phyloP scores from a whole-genome alignment of 2,888 invertebrate genomes.

The Tinea pellionella region DNA sequence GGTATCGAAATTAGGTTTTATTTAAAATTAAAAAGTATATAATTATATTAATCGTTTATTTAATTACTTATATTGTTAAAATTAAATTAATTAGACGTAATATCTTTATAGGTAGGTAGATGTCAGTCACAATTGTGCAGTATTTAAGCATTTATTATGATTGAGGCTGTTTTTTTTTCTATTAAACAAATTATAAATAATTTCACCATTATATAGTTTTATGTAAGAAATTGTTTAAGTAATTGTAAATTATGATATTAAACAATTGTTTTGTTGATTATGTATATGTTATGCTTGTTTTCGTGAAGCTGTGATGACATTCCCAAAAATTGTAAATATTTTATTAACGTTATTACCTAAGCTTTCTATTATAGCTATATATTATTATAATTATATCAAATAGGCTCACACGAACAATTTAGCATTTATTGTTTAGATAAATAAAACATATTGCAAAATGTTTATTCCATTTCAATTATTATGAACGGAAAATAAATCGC shows the following conservation, averaged over 20 bases:
- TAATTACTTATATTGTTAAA: neutral
- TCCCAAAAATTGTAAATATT: slow-evolving; percentile 63
- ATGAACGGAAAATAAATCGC: slow-evolving; percentile 61
- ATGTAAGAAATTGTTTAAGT: slow-evolving; percentile 20
- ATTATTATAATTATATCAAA: slow-evolving; percentile 41
- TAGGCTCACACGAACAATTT: slow-evolving; percentile 60
- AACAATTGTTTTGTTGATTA: slow-evolving; percentile 55
- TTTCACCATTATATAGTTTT: slow-evolving; percentile 34
- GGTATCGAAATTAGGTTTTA: neutral
- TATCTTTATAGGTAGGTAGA: neutral
- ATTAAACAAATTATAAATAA: slow-evolving; percentile 35
- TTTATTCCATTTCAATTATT: slow-evolving; percentile 64
- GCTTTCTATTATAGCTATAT: slow-evolving; percentile 36
- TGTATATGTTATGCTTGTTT: slow-evolving; percentile 59
- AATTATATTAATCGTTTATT: neutral
- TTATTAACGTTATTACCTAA: slow-evolving; percentile 52
- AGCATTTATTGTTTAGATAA: slow-evolving; percentile 57
- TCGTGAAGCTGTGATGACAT: slow-evolving; percentile 67
- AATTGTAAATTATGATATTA: slow-evolving; percentile 23
- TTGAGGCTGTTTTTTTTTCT: slow-evolving; percentile 45
- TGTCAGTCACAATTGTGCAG: slow-evolving; percentile 26
- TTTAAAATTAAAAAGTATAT: neutral
- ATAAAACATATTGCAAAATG: slow-evolving; percentile 57
- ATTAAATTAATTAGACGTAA: neutral
- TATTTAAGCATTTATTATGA: slow-evolving; percentile 60